Evolutionary conservation across 2,797 vertebrate genomes (phyloP).

Genomic region (Lates japonicus): DNA sequence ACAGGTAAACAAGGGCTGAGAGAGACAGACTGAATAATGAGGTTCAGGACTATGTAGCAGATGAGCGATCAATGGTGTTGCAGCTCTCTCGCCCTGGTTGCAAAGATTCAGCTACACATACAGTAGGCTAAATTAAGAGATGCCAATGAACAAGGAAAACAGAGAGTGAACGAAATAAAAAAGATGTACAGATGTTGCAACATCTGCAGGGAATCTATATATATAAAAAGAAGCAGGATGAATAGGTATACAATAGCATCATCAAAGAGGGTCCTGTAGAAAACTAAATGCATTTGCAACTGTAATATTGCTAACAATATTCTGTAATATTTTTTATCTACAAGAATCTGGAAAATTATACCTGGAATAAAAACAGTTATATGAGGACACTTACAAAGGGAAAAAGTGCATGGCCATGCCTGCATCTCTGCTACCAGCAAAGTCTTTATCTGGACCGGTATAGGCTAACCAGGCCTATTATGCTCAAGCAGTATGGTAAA

Average conservation of each 20-base stretch:
- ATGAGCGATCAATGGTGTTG: not conserved
- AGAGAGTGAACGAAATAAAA: slow-evolving; percentile 7
- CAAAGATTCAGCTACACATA: slow-evolving; percentile 11
- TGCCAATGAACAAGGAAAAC: slow-evolving; percentile 4
- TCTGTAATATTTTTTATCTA: too few species aligned
- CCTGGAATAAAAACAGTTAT: not conserved
- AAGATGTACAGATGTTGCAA: slow-evolving; percentile 11
- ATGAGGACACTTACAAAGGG: not conserved
- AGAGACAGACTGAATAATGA: not conserved
- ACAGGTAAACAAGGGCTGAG: not conserved
- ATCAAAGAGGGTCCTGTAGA: too few species aligned
- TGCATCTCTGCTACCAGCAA: slow-evolving; percentile 47
- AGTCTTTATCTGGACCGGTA: slow-evolving; percentile 40
- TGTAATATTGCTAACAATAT: too few species aligned
- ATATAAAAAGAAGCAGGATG: not conserved
- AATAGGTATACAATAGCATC: slow-evolving; percentile 22
- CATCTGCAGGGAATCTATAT: slow-evolving; percentile 7
- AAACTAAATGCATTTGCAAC: too few species aligned
- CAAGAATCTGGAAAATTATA: not conserved
- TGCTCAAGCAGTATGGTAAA: slow-evolving; percentile 24
- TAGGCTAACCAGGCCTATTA: slow-evolving; percentile 43
- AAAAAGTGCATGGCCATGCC: slow-evolving; percentile 18
- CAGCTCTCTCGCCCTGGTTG: not conserved
- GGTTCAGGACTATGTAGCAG: not conserved
- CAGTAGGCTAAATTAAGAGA: slow-evolving; percentile 5